Percentiles rank a stretch among this genome's conserved stretches.
phyloP scores from a whole-genome alignment of 2,888 invertebrate species.

The Tinea pellionella region DNA sequence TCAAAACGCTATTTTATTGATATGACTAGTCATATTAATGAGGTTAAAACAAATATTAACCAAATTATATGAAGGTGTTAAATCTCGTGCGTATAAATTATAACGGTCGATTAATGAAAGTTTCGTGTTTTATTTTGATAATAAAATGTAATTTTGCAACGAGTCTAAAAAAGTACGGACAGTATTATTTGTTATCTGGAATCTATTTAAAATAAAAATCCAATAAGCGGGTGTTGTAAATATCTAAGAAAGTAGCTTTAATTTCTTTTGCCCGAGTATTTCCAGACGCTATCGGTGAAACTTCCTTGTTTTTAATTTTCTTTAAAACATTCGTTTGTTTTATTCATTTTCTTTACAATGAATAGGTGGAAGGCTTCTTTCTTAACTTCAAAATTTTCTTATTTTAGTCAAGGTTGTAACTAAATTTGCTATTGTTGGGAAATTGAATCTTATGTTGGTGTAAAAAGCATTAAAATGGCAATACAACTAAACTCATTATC shows the following conservation, averaged over 20 bases:
- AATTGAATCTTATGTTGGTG: neutral
- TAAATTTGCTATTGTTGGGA: slow-evolving; percentile 18
- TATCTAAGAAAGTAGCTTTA: slow-evolving; percentile 67
- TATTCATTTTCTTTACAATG: slow-evolving; percentile 58
- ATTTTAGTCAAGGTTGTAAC: slow-evolving; percentile 46
- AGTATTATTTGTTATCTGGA: slow-evolving; percentile 25
- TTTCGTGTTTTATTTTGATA: neutral
- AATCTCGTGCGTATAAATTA: neutral
- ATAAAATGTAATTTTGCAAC: neutral
- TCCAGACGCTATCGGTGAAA: slow-evolving; percentile 60
- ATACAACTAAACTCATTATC: slow-evolving; percentile 27
- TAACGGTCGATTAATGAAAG: neutral
- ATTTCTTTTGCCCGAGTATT: slow-evolving; percentile 66
- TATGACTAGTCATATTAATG: slow-evolving; percentile 13
- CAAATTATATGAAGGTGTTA: neutral
- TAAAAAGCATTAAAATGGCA: neutral
- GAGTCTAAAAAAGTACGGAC: neutral
- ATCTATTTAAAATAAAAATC: slow-evolving; percentile 36
- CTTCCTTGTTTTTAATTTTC: slow-evolving; percentile 69
- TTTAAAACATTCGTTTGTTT: slow-evolving; percentile 64
- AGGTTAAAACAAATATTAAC: slow-evolving; percentile 1
- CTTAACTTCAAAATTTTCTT: slow-evolving; percentile 52
- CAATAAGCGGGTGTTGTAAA: slow-evolving; percentile 63
- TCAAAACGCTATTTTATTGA: slow-evolving; percentile 34
- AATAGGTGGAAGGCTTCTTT: slow-evolving; percentile 55